Evolutionary conservation across 2,888 invertebrate species (phyloP).

Genomic region (Netelia inedita): DNA sequence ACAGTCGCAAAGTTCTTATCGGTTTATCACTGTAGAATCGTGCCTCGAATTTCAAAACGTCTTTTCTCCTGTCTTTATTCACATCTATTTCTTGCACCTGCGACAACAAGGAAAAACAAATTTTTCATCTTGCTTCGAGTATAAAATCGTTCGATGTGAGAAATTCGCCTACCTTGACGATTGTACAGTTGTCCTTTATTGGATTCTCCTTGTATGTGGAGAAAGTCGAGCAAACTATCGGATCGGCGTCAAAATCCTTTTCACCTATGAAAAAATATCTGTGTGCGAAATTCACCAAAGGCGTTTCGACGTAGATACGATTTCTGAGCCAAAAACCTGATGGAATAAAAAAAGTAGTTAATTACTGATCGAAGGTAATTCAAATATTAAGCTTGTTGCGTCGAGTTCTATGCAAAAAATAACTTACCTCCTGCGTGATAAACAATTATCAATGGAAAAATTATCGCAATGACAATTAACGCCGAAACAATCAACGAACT

Average conservation of each 20-base stretch:
- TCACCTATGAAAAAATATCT: slow-evolving; percentile 81
- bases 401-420: slow-evolving; percentile 11
- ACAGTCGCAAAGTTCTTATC: slow-evolving; percentile 77
- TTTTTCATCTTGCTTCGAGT: slow-evolving; percentile 3
- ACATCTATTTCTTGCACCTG: slow-evolving; percentile 81
- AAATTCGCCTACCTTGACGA: slow-evolving; percentile 76
- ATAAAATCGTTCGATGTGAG: background rate
- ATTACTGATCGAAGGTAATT: slow-evolving; percentile 43
- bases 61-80: slow-evolving; percentile 80
- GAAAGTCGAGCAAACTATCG: slow-evolving; percentile 81
- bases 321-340: slow-evolving; percentile 80
- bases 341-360: background rate
- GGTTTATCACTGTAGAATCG: slow-evolving; percentile 79
- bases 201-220: slow-evolving; percentile 79
- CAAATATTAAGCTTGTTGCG: background rate
- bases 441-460: slow-evolving; percentile 77
- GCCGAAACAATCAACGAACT: slow-evolving; percentile 73
- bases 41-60: slow-evolving; percentile 80
- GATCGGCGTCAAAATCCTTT: slow-evolving; percentile 73
- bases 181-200: slow-evolving; percentile 79
- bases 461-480: slow-evolving; percentile 67
- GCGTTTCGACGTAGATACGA: slow-evolving; percentile 79
- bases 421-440: slow-evolving; percentile 75
- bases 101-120: slow-evolving; percentile 19
- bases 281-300: slow-evolving; percentile 79